Conservation (phyloP, 2,113 vertebrate genomes). For the Anser brachyrhynchus region DNA sequence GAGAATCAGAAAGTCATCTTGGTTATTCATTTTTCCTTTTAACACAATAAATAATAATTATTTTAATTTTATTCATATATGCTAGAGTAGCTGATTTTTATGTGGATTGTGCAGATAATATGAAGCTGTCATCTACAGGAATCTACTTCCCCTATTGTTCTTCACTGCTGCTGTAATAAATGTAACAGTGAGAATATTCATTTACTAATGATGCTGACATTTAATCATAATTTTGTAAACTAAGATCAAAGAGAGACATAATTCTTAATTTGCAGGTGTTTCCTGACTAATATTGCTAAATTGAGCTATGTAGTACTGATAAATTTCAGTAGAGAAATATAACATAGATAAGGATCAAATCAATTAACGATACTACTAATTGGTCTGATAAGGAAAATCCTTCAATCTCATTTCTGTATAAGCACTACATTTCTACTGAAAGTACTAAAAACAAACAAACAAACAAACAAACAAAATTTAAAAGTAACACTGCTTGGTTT, state of each 20-base stretch:
- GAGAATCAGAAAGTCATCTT: neutral
- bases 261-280: constrained; percentile 1
- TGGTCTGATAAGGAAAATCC: neutral
- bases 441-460: neutral
- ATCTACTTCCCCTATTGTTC: neutral
- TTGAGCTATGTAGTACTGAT: neutral
- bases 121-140: neutral
- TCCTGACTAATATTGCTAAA: neutral
- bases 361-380: neutral
- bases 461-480: neutral
- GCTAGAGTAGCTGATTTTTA: neutral
- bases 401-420: neutral
- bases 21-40: neutral
- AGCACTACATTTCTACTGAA: neutral
- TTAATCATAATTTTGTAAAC: constrained; percentile 16
- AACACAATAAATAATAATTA: neutral
- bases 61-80: neutral
- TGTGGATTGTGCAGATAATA: neutral
- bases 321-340: neutral
- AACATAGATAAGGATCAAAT: neutral
- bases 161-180: neutral
- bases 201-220: constrained; percentile 34
- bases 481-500: neutral
- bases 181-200: neutral
- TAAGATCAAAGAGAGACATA: neutral